Base-by-base conservation (phyloP, 2,888 invertebrate species). In the Cheilosia variabilis region DNA sequence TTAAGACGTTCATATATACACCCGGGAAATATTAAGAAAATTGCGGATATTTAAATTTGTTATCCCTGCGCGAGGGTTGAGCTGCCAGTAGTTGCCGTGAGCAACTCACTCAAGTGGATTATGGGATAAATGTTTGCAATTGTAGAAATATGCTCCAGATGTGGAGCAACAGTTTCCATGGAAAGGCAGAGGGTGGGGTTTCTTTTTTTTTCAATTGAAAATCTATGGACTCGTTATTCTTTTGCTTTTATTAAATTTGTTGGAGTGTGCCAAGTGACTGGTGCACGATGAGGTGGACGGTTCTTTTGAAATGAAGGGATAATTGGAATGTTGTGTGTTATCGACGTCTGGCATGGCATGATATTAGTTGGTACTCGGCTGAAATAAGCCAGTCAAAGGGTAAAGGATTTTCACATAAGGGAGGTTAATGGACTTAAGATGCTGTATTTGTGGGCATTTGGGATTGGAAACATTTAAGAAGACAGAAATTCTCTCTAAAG, bases 1-100 rank as follows among this genome's bases (percentile, higher is more conserved):
- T 58, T 71, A 65, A 15, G 50, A 60, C 58, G 34, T 65, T 52
- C 22, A 72, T 63, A 24, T 2, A 4, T 4, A 81, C 50, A 52
- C 71, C 41, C 17, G 66, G 82, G 50, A 66, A 57, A 66, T 73
- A 73, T 63, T 83, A 73, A 52, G 62, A 55, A 71, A 82, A 77
- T 69, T 72, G 78, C 72, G 66, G 78, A 83, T 78, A 83, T 83
- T 79, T 83, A 83, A 83, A 83, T 78, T 78, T 73, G 62, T 68
- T 78, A 62, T 81, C 43, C 50, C 19, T 55, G 66, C 57, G 37
- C 15, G 27, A 24, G 55, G 73, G 27, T 9, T 31, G 22, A 31
- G 45, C 6, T n/a, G 22, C 5, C 37, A 45, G 27, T 22, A 22
- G 2, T 27, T 27, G 27, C 27, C 31, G 6, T 9, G 9, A 31